phyloP scores from a whole-genome alignment of 53 echinoderm and acorn worm genomes.

The Stichopus horrens region DNA sequence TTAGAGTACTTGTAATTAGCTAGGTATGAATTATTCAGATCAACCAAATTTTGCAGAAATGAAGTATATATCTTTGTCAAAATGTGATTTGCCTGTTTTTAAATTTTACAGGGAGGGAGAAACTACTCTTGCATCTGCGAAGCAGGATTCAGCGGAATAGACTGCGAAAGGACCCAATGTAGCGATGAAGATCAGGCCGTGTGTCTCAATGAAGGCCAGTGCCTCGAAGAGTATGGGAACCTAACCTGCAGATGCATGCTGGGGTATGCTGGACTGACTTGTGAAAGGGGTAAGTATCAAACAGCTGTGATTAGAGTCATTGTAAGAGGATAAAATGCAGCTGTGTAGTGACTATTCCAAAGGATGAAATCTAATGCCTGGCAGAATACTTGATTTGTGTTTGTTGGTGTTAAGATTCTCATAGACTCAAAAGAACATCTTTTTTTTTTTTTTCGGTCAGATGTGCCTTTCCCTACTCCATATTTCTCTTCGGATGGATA shows the following conservation, averaged over 20 bases:
- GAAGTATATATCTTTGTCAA: neutral
- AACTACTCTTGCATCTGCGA: conserved; percentile 66
- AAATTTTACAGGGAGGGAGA: conserved; percentile 52
- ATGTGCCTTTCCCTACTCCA: conserved; percentile 59
- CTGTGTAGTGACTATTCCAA: too few species aligned
- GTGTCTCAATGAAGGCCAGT: conserved; percentile 71
- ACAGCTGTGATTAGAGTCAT: neutral
- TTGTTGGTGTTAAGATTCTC: too few species aligned
- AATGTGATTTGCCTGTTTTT: neutral
- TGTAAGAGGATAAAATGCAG: neutral
- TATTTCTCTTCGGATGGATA: conserved; percentile 65
- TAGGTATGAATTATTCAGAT: neutral
- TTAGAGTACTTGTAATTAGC: neutral
- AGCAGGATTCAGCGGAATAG: conserved; percentile 59
- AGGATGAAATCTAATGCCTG: too few species aligned
- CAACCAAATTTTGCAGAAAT: too few species aligned
- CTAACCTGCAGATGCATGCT: conserved; percentile 69
- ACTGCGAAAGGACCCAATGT: conserved; percentile 73
- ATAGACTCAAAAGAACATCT: neutral
- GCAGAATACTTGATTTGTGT: too few species aligned
- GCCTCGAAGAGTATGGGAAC: conserved; percentile 43
- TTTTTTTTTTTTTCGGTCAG: conserved; percentile 1
- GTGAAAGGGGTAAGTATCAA: conserved; percentile 64
- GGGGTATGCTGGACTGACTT: conserved; percentile 79
- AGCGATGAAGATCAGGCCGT: conserved; percentile 1